Base-by-base conservation (phyloP, 2,113 vertebrate genomes). In the Serilophus lunatus region DNA sequence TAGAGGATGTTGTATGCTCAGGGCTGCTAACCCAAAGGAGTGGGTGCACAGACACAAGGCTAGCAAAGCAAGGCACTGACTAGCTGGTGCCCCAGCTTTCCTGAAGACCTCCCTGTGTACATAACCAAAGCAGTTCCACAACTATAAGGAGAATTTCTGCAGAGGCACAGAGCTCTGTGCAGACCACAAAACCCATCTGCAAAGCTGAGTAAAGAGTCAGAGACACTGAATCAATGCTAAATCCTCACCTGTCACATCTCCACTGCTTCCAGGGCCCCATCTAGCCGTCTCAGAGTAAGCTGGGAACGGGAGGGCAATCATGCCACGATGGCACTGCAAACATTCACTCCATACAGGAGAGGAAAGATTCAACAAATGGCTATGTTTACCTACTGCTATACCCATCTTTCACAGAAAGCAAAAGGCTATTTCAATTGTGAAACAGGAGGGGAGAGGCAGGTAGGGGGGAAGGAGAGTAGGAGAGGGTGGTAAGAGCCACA, bases 311-410 rank as follows among this genome's bases (percentile, higher is more conserved):
- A 95, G 82, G 53, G 42, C 68, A 95, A 86, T 88, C 82, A 70
- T 6, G 7, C 31, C 5, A 0, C 28, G 63, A 88, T 45, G 49
- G 70, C 72, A 94, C 38, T 36, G 82, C 88, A 97, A 94, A 96
- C 76, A 96, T 56, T 90, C 54, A 42, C 47, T 86, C 79, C 51
- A 47, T 0, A 0, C 16, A 45, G 35, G 49, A 95, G 70, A 76
- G 44, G 49, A 56, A 96, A 89, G 72, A 92, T 90, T 96, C 90
- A 92, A 90, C 92, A 94, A 90, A 96, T 40, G 82, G 33, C 60
- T 40, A 4, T 79, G 57, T 96, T 96, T 96, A 64, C 84, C 60
- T 69, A 64, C 78, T 90, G 65, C 64, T 90, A 64, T 40, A 40
- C 42, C 28, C 80, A 79, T 68, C 38, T 77, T 86, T 79, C 33